phyloP scores from a whole-genome alignment of 2,113 vertebrate genomes.

The Hippopotamus amphibius region DNA sequence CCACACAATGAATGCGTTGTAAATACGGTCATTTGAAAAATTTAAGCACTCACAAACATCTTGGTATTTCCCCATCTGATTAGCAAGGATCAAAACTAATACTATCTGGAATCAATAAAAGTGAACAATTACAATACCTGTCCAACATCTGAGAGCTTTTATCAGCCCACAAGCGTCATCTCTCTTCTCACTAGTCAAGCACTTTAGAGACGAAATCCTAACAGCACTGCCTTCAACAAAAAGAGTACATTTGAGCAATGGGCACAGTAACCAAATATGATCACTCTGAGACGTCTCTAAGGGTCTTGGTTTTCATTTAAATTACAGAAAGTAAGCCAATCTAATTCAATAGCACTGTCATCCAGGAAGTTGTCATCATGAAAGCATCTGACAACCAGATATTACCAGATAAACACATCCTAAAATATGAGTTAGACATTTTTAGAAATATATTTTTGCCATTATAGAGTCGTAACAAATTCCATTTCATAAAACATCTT shows the following conservation, averaged over 20 bases:
- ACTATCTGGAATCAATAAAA: not conserved
- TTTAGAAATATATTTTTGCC: not conserved
- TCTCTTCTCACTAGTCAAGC: not conserved
- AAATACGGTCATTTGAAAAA: not conserved
- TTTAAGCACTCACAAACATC: not conserved
- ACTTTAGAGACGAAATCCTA: not conserved
- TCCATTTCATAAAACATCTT: not conserved
- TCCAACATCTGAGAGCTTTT: not conserved
- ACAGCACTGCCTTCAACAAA: not conserved
- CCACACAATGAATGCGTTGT: not conserved
- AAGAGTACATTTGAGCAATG: not conserved
- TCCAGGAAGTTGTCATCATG: not conserved
- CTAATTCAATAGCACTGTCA: not conserved
- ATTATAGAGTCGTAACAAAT: slow-evolving; percentile 12
- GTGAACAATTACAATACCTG: not conserved
- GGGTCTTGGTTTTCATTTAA: not conserved
- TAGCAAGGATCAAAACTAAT: not conserved
- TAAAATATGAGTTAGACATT: slow-evolving; percentile 8
- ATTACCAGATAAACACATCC: not conserved
- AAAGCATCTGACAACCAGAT: not conserved
- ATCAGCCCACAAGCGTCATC: not conserved
- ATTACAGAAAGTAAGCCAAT: not conserved
- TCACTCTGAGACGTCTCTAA: not conserved
- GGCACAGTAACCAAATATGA: not conserved
- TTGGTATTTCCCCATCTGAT: not conserved